These are phyloP conservation scores for Hapalemur alaotrensis DNA, from an alignment of 2,797 vertebrate species.

Conservation along the genomic window DNA sequence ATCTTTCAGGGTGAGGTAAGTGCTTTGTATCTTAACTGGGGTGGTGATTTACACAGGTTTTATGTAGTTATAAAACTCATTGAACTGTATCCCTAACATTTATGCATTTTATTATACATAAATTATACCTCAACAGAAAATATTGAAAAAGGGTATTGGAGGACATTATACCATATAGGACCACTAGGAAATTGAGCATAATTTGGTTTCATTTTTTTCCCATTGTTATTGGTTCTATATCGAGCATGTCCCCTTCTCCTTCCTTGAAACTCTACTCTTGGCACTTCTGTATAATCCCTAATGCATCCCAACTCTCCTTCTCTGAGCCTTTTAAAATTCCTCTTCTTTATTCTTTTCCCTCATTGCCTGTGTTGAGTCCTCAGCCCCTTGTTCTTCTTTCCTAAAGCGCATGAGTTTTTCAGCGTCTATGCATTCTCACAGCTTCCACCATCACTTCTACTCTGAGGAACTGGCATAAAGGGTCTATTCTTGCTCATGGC, in stretches of 20 bases:
- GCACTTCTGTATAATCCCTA: neutral
- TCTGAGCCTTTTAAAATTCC: neutral
- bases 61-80: neutral
- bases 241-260: neutral
- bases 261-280: neutral
- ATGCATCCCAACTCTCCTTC: neutral
- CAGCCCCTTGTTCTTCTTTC: neutral
- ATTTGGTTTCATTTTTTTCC: neutral
- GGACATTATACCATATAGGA: neutral
- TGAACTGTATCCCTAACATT: neutral
- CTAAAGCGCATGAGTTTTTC: neutral
- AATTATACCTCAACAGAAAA: neutral
- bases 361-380: neutral
- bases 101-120: neutral
- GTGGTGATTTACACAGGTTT: neutral
- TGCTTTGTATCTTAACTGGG: neutral
- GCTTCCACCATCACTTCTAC: neutral
- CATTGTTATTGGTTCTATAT: neutral
- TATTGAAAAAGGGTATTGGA: neutral
- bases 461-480: too few species aligned
- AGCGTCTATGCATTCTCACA: neutral
- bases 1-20: neutral
- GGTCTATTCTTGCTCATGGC: neutral
- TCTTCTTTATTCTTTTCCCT: neutral
- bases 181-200: neutral